Evolutionary conservation across 2,113 vertebrate genomes (phyloP).

Genomic region (Proteles cristata): DNA sequence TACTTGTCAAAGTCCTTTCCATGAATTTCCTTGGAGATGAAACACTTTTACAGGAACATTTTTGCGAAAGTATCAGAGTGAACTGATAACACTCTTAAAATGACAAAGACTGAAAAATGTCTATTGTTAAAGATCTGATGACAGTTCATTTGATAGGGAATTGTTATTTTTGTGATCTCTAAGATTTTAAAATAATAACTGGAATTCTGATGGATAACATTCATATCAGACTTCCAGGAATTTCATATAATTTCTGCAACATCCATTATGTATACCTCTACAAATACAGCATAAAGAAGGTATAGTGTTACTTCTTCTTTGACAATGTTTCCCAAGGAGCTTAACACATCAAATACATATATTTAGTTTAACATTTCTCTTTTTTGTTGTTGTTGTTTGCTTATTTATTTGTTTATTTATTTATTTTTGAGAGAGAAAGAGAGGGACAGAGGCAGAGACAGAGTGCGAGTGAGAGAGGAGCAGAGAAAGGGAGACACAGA

Average conservation of each 20-base stretch:
- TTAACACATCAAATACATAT: not conserved
- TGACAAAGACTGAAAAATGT: not conserved
- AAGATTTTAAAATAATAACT: not conserved
- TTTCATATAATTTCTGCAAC: not conserved
- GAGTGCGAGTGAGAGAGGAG: too few species aligned
- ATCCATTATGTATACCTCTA: not conserved
- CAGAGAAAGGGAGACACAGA: too few species aligned
- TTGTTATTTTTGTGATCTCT: not conserved
- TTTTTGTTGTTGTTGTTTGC: not conserved
- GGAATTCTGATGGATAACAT: not conserved
- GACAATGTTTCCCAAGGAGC: not conserved
- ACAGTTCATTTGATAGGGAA: not conserved
- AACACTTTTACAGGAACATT: not conserved
- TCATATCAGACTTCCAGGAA: not conserved
- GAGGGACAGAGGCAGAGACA: too few species aligned
- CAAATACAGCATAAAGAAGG: not conserved
- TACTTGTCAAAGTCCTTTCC: not conserved
- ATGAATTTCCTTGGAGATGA: not conserved
- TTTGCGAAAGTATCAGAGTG: not conserved
- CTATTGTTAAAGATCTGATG: not conserved
- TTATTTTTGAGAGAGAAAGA: too few species aligned
- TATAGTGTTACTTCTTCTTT: not conserved
- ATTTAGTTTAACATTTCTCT: not conserved
- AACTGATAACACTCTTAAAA: not conserved
- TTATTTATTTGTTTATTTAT: too few species aligned